Evolutionary conservation across 2,113 vertebrate species (phyloP).

Genomic region (Lamprologus tigripictilis): DNA sequence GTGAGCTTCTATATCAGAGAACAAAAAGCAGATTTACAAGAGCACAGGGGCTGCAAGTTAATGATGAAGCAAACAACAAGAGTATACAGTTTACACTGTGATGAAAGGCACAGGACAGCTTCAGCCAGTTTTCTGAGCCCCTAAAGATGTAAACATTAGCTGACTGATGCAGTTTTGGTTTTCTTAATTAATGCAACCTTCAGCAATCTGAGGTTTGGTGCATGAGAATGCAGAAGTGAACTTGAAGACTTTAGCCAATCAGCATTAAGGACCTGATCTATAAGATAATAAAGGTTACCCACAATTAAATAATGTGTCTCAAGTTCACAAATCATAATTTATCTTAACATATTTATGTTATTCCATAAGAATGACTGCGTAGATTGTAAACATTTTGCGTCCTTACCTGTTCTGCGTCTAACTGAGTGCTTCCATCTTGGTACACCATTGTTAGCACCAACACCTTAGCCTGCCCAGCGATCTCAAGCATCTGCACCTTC

Average conservation of each 20-base stretch:
- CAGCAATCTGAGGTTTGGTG: background rate
- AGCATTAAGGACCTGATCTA: background rate
- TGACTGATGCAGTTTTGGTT: background rate
- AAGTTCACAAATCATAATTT: background rate
- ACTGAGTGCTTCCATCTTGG: conserved; percentile 81
- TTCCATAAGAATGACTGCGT: fast-evolving
- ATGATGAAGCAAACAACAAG: background rate
- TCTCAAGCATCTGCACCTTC: conserved; percentile 62
- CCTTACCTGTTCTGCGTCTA: conserved; percentile 74
- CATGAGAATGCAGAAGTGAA: background rate
- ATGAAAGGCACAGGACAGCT: background rate
- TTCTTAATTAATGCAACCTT: background rate
- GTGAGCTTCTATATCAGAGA: conserved; percentile 59
- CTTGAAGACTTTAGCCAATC: background rate
- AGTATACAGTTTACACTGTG: background rate
- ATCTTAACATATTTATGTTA: background rate
- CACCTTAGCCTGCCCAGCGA: conserved; percentile 44
- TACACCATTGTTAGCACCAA: conserved; percentile 78
- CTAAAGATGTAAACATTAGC: background rate
- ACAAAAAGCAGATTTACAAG: background rate
- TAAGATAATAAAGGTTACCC: background rate
- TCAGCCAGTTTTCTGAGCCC: background rate
- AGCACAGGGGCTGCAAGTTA: background rate
- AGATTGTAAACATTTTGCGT: background rate
- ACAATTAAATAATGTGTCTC: background rate